These are phyloP conservation scores for Triops longicaudatus DNA, from an alignment of 1,140 invertebrate genomes.

Conservation along the genomic window DNA sequence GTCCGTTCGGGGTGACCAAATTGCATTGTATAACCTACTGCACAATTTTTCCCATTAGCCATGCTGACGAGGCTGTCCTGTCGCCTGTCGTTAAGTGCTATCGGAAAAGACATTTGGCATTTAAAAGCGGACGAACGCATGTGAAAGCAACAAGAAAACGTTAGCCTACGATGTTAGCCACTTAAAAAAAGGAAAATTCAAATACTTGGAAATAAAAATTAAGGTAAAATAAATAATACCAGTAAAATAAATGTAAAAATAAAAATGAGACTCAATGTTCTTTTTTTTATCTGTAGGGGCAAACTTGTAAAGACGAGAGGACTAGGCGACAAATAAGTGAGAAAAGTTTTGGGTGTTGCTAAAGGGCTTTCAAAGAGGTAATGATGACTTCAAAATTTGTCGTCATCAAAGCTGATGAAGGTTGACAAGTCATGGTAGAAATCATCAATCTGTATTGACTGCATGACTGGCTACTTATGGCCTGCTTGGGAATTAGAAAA, in stretches of 20 bases:
- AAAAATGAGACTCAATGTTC: background rate
- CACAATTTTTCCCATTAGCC: slow-evolving; percentile 11
- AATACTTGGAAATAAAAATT: too few relatives aligned
- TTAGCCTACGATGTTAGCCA: too few relatives aligned
- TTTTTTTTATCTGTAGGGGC: background rate
- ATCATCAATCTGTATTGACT: slow-evolving; percentile 15
- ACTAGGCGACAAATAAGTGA: background rate
- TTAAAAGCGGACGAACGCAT: background rate
- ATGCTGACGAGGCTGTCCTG: slow-evolving; percentile 4
- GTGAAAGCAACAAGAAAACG: too few relatives aligned
- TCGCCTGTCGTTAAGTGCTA: background rate
- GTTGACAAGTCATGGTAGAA: slow-evolving; percentile 2
- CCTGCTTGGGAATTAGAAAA: background rate
- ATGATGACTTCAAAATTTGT: slow-evolving; percentile 13
- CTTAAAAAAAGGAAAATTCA: too few relatives aligned
- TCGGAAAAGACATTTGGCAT: background rate
- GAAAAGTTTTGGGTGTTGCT: background rate
- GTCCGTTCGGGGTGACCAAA: slow-evolving; percentile 3
- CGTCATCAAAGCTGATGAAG: slow-evolving; percentile 3
- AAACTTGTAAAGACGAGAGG: background rate
- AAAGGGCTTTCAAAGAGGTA: background rate
- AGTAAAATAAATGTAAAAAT: background rate
- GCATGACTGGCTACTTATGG: slow-evolving; percentile 5
- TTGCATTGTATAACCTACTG: background rate
- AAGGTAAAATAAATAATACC: background rate